These are phyloP conservation scores for Lochmaea crataegi DNA, from an alignment of 2,888 invertebrate species.

Conservation along the genomic window DNA sequence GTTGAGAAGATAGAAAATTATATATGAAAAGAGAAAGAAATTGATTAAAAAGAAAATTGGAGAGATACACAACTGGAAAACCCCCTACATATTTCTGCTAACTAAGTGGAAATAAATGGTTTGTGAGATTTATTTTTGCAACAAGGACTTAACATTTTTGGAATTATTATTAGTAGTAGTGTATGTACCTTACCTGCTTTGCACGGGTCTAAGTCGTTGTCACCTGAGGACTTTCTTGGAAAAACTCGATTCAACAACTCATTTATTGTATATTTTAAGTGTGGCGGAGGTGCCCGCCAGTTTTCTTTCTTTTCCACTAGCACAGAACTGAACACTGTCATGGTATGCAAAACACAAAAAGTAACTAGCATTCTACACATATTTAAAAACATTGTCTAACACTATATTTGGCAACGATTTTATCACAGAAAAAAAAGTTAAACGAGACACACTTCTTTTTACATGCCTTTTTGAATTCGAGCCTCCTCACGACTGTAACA, in stretches of 20 bases:
- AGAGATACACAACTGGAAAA: neutral
- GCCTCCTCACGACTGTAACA: constrained; percentile 31
- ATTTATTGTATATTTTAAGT: constrained; percentile 70
- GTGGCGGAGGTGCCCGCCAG: constrained; percentile 22
- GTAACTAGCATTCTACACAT: constrained; percentile 39
- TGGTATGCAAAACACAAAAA: constrained; percentile 35
- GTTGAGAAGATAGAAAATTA: neutral
- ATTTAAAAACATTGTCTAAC: constrained; percentile 34
- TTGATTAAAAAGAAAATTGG: neutral
- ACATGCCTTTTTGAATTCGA: constrained; percentile 36
- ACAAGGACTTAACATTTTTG: too few species aligned
- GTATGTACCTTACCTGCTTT: constrained; percentile 79
- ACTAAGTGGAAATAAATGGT: neutral
- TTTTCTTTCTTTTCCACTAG: constrained; percentile 35
- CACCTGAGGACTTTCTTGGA: constrained; percentile 76
- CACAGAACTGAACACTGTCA: constrained; percentile 41
- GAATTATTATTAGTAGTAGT: neutral
- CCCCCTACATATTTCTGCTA: too few species aligned
- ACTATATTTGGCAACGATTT: constrained; percentile 32
- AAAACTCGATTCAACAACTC: constrained; percentile 75
- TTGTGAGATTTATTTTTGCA: neutral
- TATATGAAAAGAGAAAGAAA: neutral
- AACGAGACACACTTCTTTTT: constrained; percentile 31
- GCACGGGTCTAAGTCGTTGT: constrained; percentile 86
- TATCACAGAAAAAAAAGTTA: constrained; percentile 40